These are phyloP conservation scores for Etheostoma cragini DNA, from an alignment of 2,113 vertebrate species.

Conservation along the genomic window DNA sequence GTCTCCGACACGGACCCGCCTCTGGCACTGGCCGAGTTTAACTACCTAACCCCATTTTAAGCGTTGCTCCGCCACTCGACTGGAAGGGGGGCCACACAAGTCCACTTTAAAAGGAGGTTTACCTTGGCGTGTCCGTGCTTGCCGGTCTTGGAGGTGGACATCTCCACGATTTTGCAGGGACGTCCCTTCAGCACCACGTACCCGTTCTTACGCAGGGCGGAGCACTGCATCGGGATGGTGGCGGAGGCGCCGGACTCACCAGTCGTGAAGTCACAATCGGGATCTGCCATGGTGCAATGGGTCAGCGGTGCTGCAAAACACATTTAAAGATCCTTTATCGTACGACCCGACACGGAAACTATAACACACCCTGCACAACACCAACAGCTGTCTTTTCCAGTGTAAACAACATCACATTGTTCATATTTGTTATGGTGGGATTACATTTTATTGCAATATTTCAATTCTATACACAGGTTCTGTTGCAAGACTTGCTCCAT, in stretches of 20 bases:
- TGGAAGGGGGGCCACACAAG: too few species aligned
- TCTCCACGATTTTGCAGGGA: constrained; percentile 98
- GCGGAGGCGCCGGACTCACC: constrained; percentile 94
- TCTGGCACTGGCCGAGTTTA: neutral
- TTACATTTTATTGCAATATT: too few species aligned
- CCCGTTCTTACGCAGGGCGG: constrained; percentile 97
- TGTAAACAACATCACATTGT: too few species aligned
- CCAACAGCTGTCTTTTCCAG: too few species aligned
- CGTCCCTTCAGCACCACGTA: constrained; percentile 96
- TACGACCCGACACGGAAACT: neutral
- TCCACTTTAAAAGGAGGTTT: neutral
- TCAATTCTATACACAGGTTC: too few species aligned
- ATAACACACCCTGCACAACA: neutral
- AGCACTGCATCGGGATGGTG: constrained; percentile 97
- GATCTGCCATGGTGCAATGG: constrained; percentile 90
- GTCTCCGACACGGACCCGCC: neutral
- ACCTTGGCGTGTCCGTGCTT: constrained; percentile 99
- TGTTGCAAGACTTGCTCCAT: too few species aligned
- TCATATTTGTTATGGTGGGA: too few species aligned
- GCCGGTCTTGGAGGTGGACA: constrained; percentile 98
- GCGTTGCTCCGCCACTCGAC: neutral
- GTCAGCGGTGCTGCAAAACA: constrained; percentile 73
- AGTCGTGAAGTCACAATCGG: constrained; percentile 92
- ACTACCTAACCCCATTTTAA: neutral
- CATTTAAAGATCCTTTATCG: neutral